A percentile compares a stretch with the other conserved stretches of the same genome.
Evolutionary conservation across 2,797 vertebrate species (phyloP).

Genomic region (Ctenopoma kingsleyae): DNA sequence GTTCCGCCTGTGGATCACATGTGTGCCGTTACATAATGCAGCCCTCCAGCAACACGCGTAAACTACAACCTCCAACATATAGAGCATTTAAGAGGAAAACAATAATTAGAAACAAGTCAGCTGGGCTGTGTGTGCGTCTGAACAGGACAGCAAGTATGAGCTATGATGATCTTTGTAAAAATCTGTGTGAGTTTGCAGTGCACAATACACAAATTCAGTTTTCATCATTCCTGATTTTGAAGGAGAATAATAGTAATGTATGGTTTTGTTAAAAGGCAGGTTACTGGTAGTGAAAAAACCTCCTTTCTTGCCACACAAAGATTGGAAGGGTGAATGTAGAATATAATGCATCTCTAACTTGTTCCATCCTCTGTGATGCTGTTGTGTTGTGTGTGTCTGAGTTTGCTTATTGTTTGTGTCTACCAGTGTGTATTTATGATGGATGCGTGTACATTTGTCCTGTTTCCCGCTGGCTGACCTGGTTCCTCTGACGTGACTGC

Average conservation of each 20-base stretch:
- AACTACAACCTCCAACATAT: neutral
- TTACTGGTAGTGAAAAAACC: neutral
- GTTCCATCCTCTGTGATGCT: neutral
- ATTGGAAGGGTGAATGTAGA: neutral
- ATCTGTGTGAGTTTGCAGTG: neutral
- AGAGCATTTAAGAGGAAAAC: neutral
- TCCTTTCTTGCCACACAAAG: neutral
- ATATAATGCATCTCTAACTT: conserved; percentile 4
- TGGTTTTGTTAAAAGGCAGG: conserved; percentile 7
- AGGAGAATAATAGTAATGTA: too few species aligned
- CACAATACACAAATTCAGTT: neutral
- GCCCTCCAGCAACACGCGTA: too few species aligned
- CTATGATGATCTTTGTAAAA: neutral
- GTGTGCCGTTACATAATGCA: too few species aligned
- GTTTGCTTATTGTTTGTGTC: neutral
- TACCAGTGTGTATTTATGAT: conserved; percentile 3
- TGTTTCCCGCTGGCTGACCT: conserved; percentile 56
- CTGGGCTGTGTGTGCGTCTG: neutral
- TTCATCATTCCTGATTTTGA: neutral
- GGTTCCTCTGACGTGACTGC: conserved; percentile 47
- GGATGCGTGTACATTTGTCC: conserved; percentile 23
- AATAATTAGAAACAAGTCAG: neutral
- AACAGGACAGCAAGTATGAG: neutral
- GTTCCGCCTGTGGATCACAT: too few species aligned
- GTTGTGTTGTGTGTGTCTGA: neutral